phyloP scores from a whole-genome alignment of 2,888 invertebrate species.

The Stenoptilia bipunctidactyla region DNA sequence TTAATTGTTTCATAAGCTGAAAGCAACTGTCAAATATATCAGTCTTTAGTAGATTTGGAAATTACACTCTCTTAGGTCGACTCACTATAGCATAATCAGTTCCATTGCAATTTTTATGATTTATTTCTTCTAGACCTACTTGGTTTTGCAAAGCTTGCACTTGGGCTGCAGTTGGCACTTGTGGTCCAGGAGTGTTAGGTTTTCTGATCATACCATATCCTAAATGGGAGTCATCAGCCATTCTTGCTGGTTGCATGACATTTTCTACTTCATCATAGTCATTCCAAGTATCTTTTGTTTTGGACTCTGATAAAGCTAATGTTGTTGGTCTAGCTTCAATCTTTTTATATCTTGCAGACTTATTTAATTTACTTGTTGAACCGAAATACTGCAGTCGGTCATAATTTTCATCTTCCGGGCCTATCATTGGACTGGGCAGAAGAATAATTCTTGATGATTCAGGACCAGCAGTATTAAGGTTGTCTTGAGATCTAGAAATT shows the following conservation, averaged over 20 bases:
- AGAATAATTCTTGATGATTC: conserved; percentile 69
- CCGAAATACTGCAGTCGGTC: conserved; percentile 87
- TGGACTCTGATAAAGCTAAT: conserved; percentile 52
- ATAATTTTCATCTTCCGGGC: conserved; percentile 75
- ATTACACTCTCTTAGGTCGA: conserved; percentile 85
- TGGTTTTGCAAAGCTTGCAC: conserved; percentile 54
- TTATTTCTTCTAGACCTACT: conserved; percentile 64
- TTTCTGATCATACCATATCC: conserved; percentile 86
- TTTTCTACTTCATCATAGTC: conserved; percentile 84
- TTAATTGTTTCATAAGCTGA: conserved; percentile 14
- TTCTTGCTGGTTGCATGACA: conserved; percentile 76
- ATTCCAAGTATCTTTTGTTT: conserved; percentile 72
- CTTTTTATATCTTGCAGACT: conserved; percentile 77
- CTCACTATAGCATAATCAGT: conserved; percentile 87
- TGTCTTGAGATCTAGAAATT: conserved; percentile 64
- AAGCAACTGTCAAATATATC: conserved; percentile 39
- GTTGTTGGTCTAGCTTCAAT: conserved; percentile 74
- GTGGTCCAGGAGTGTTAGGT: conserved; percentile 66
- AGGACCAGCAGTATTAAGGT: conserved; percentile 52
- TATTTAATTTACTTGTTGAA: conserved; percentile 77
- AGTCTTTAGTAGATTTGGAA: conserved; percentile 27
- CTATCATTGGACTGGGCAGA: conserved; percentile 56
- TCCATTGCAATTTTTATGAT: conserved; percentile 80
- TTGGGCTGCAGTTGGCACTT: conserved; percentile 64
- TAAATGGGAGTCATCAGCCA: conserved; percentile 84